These are phyloP conservation scores for Sweltsa coloradensis DNA, from an alignment of 1,140 invertebrate genomes.

Conservation along the genomic window DNA sequence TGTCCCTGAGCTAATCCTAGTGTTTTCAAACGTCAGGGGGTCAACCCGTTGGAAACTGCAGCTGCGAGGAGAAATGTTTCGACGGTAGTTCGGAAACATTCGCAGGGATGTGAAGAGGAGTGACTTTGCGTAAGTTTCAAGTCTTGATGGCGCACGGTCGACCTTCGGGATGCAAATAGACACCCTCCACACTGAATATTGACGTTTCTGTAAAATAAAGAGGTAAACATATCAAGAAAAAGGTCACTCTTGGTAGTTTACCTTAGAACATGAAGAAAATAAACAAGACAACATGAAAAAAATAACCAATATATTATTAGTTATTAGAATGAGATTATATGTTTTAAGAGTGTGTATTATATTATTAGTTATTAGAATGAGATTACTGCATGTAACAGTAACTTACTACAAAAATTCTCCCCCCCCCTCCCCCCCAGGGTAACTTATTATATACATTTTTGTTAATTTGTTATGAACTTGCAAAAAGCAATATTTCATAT, in stretches of 20 bases:
- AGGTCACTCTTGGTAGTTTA: not conserved
- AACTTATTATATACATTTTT: not conserved
- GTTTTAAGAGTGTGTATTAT: slow-evolving; percentile 6
- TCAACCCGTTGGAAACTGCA: too few species aligned
- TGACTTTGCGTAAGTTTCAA: slow-evolving; percentile 27
- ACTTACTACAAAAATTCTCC: too few species aligned
- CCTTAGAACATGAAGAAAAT: too few species aligned
- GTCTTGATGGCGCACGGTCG: slow-evolving; percentile 31
- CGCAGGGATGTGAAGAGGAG: too few species aligned
- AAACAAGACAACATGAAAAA: too few species aligned
- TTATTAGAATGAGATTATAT: not conserved
- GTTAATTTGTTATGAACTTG: not conserved
- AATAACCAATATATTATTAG: not conserved
- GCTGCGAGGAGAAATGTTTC: too few species aligned
- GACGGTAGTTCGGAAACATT: too few species aligned
- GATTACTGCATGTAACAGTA: too few species aligned
- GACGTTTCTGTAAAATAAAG: slow-evolving; percentile 62
- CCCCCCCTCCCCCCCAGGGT: not conserved
- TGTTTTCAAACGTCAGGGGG: too few species aligned
- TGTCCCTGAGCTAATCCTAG: too few species aligned
- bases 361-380: too few species aligned
- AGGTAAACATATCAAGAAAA: not conserved
- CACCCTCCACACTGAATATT: slow-evolving; percentile 84
- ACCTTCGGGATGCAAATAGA: slow-evolving; percentile 57
- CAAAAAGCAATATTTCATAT: slow-evolving; percentile 5